A percentile compares a stretch with the other conserved stretches of the same genome.
phyloP scores from a whole-genome alignment of 2,797 vertebrate species.

The Enteromius fasciolatus region DNA sequence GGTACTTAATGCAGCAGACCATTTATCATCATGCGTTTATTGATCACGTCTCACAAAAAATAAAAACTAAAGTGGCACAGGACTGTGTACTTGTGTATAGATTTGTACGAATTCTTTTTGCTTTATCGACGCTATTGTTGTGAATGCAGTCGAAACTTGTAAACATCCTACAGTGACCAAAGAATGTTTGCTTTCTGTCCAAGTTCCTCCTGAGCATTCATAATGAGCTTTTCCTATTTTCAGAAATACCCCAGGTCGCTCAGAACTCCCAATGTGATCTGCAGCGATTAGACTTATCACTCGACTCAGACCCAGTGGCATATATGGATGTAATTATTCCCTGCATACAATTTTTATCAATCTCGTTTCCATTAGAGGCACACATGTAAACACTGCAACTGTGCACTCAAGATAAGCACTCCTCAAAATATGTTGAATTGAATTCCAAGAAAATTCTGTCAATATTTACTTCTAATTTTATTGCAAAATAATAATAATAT shows the following conservation, averaged over 20 bases:
- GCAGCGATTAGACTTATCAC: slow-evolving; percentile 39
- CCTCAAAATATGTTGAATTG: not conserved
- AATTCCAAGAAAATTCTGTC: not conserved
- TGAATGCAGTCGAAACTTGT: slow-evolving; percentile 54
- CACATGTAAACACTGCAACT: slow-evolving; percentile 41
- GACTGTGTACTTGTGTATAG: not conserved
- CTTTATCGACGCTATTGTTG: slow-evolving; percentile 60
- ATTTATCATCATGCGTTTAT: not conserved
- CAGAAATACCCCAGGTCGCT: not conserved
- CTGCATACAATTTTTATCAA: not conserved
- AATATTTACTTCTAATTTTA: not conserved
- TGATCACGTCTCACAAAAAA: not conserved
- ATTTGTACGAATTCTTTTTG: slow-evolving; percentile 9
- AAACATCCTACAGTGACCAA: slow-evolving; percentile 69
- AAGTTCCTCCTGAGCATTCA: slow-evolving; percentile 40
- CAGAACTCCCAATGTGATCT: slow-evolving; percentile 24
- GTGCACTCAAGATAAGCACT: slow-evolving; percentile 39
- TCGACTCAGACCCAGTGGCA: not conserved
- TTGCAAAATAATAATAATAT: not conserved
- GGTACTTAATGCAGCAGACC: not conserved
- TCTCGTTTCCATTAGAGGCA: slow-evolving; percentile 36
- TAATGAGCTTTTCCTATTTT: slow-evolving; percentile 57
- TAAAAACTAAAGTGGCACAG: not conserved
- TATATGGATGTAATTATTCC: slow-evolving; percentile 13
- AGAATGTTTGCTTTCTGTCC: slow-evolving; percentile 66